Base-by-base conservation (phyloP, 2,113 vertebrate species). In the Salvelinus fontinalis region DNA sequence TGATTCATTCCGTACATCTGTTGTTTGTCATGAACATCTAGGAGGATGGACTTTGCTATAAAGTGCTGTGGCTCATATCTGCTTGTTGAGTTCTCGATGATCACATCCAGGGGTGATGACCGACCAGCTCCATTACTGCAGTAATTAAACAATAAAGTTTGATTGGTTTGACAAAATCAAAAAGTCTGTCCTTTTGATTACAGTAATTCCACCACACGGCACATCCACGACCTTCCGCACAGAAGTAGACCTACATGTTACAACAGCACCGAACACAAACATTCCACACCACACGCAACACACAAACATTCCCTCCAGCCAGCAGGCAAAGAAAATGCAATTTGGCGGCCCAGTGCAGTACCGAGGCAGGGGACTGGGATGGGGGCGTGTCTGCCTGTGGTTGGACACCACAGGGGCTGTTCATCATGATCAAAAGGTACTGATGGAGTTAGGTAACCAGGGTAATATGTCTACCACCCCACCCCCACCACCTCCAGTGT, bases 381-480 rank as follows among this genome's bases (percentile, higher is more conserved):
- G 39, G 39, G 39, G 39, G 39, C 2, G 12, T 44, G 39, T 44
- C 39, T 44, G 39, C 39, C 39, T 44, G 74, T 49, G 74, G 27
- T 18, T 49, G 66, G 69, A 81, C 64, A 59, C 49, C 79, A 59
- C 72, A 71, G 68, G 66, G 26, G 82, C 76, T 18, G 71, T 85
- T 49, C 70, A 69, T 84, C 84, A 81, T 75, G 78, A 81, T 83
- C 80, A 82, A 81, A 86, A 79, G 54, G 65, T 49, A 75, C 75
- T 71, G 26, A 67, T 64, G 85, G 64, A 75, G 85, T 84, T 68
- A 71, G 69, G 70, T 74, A 81, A 86, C 74, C 84, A 75, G 77
- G 16, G 24, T 22, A 59, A 74, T 75, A 73, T 73, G 79, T 85
- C 81, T 44, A 75, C 70, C 51, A 31, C 39, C 24, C 78, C 70